Percentiles rank a stretch among this genome's conserved stretches.
Evolutionary conservation across 2,888 invertebrate species (phyloP).

Genomic region (Seladonia tumulorum): DNA sequence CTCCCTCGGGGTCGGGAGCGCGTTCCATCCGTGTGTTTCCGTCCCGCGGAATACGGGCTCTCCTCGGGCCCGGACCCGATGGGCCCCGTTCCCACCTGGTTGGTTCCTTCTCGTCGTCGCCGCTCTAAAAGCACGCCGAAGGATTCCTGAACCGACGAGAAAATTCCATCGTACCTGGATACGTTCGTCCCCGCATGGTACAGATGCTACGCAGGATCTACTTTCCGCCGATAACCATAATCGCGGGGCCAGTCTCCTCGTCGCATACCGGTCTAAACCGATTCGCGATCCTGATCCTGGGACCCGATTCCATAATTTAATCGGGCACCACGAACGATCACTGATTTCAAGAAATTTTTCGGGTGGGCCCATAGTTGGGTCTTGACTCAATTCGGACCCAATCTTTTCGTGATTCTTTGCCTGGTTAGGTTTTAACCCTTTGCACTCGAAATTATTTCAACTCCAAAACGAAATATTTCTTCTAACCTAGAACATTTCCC

Average conservation of each 20-base stretch:
- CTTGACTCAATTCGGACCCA: too few relatives aligned
- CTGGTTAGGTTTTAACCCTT: too few relatives aligned
- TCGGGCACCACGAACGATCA: background rate
- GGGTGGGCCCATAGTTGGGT: too few relatives aligned
- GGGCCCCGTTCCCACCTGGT: background rate
- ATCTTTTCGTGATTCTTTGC: too few relatives aligned
- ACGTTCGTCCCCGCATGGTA: slow-evolving; percentile 20
- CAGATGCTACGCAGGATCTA: slow-evolving; percentile 20
- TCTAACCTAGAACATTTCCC: too few relatives aligned
- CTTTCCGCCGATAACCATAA: slow-evolving; percentile 28
- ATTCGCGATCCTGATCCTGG: background rate
- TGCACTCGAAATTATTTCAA: too few relatives aligned
- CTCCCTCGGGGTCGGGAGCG: slow-evolving; percentile 53
- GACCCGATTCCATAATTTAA: background rate
- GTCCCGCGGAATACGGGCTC: slow-evolving; percentile 38
- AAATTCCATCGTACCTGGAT: slow-evolving; percentile 54
- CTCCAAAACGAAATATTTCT: too few relatives aligned
- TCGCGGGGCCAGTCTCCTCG: background rate
- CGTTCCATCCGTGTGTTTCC: slow-evolving; percentile 52
- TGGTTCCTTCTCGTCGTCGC: background rate
- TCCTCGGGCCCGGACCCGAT: slow-evolving; percentile 30
- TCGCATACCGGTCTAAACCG: background rate
- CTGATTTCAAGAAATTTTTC: background rate
- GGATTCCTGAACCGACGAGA: slow-evolving; percentile 45
- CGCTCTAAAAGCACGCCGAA: slow-evolving; percentile 47